Conservation (phyloP, 2,888 invertebrate genomes). For the Cheilosia pagana region DNA sequence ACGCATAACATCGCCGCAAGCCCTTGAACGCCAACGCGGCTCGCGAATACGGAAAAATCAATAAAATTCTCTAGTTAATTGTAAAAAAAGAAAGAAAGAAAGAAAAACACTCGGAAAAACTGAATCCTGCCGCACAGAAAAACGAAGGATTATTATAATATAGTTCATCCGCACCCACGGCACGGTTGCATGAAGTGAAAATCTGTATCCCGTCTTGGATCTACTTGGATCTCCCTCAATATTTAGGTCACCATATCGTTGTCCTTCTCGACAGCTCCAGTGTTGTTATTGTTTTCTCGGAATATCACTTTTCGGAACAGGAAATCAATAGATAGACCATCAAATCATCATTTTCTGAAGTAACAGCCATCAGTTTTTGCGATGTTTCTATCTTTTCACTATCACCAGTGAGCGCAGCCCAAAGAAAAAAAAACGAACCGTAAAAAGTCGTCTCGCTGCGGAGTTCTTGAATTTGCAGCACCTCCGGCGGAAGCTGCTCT, state of each 20-base stretch:
- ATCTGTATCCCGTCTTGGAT: conserved; percentile 49
- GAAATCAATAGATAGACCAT: conserved; percentile 39
- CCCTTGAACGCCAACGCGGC: conserved; percentile 18
- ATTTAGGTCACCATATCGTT: conserved; percentile 62
- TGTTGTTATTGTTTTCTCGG: conserved; percentile 41
- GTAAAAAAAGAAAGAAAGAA: not conserved
- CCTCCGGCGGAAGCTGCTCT: not conserved
- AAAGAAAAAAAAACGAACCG: not conserved
- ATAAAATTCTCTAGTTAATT: conserved; percentile 41
- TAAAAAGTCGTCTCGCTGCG: not conserved
- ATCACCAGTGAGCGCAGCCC: not conserved
- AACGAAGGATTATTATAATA: conserved; percentile 19
- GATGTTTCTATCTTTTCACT: conserved; percentile 18
- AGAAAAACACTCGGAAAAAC: not conserved
- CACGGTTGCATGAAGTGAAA: conserved; percentile 15
- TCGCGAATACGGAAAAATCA: conserved; percentile 63
- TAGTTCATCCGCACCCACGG: conserved; percentile 8
- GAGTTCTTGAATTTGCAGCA: conserved; percentile 22
- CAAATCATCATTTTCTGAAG: conserved; percentile 14
- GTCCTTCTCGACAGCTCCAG: conserved; percentile 1
- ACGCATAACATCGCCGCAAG: conserved; percentile 4
- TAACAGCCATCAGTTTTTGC: conserved; percentile 5
- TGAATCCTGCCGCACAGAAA: not conserved
- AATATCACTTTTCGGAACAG: conserved; percentile 28
- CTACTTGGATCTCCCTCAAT: conserved; percentile 16